Base-by-base conservation (phyloP, 2,113 vertebrate genomes). In the Nycticryphes semicollaris region DNA sequence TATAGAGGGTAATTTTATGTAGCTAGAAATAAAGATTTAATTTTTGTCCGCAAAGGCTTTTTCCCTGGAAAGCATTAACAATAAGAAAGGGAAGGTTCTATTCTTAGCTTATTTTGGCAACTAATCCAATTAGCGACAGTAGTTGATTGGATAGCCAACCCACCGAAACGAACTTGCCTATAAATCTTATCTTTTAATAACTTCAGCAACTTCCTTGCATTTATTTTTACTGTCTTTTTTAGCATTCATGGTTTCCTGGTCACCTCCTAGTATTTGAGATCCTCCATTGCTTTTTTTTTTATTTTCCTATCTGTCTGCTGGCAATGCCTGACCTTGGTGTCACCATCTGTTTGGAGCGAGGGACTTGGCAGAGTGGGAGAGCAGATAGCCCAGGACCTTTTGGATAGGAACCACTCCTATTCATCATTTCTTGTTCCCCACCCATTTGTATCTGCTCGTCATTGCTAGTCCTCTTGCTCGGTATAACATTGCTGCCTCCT, bases 131-230 rank as follows among this genome's bases (percentile, higher is more conserved):
- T 97, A 96, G 94, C 70, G 91, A 72, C 78, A 11, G 91, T 35
- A 93, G 91, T 5, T 95, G 96, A 97, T 93, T 94, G 91, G 92
- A 73, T 31, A 94, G 92, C 62, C 92, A 93, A 79, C 62, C 50
- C 33, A 41, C 84, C 79, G 89, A 94, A 96, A 91, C 89, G 89
- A 96, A 80, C 78, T 93, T 60, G 88, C 76, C 72, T 94, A 22
- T 94, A 95, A 96, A 95, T 95, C 93, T 96, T 93, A 94, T 94
- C 92, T 95, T 94, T 96, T 96, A 96, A 96, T 96, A 96, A 94
- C 96, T 89, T 87, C 87, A 94, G 84, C 74, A 60, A 91, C 94
- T 96, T 96, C 92, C 94, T 94, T 9, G 45, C 70, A 50, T 92
- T 89, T 87, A 50, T 85, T 92, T 93, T 86, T 84, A 9, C 66